These are phyloP conservation scores for Muschampia plurimacula DNA, from an alignment of 2,888 invertebrate species.

Conservation along the genomic window DNA sequence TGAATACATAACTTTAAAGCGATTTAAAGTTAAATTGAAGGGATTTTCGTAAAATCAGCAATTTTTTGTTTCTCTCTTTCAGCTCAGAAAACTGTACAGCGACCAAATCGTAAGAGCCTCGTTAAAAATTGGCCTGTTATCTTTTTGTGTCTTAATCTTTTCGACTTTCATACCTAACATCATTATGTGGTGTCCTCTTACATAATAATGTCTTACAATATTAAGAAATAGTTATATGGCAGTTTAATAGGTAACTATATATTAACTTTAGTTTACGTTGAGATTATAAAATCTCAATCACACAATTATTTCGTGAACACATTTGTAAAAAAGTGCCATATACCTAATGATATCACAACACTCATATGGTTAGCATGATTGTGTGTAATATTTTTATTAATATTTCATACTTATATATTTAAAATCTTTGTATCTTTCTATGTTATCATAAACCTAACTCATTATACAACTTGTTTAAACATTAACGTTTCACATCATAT, in stretches of 20 bases:
- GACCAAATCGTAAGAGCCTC: constrained; percentile 78
- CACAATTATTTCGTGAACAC: too few relatives aligned
- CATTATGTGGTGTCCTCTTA: constrained; percentile 27
- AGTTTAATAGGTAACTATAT: neutral
- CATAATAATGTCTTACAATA: neutral
- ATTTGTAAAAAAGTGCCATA: neutral
- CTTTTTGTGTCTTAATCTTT: constrained; percentile 52
- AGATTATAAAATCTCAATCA: too few relatives aligned
- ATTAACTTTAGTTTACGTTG: neutral
- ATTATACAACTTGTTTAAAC: neutral
- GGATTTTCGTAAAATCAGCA: constrained; percentile 18
- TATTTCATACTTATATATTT: neutral
- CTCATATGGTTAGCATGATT: constrained; percentile 10
- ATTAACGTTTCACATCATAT: neutral
- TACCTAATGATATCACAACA: neutral
- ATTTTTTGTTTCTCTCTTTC: constrained; percentile 70
- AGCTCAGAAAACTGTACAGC: constrained; percentile 83
- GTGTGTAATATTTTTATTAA: neutral
- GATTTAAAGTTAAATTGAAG: neutral
- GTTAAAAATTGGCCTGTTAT: constrained; percentile 57
- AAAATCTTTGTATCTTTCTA: neutral
- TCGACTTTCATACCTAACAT: constrained; percentile 40
- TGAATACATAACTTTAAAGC: neutral
- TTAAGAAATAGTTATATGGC: constrained; percentile 31
- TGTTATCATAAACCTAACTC: constrained; percentile 3